These are phyloP conservation scores for Lagria hirta DNA, from an alignment of 2,888 invertebrate genomes.

Conservation along the genomic window DNA sequence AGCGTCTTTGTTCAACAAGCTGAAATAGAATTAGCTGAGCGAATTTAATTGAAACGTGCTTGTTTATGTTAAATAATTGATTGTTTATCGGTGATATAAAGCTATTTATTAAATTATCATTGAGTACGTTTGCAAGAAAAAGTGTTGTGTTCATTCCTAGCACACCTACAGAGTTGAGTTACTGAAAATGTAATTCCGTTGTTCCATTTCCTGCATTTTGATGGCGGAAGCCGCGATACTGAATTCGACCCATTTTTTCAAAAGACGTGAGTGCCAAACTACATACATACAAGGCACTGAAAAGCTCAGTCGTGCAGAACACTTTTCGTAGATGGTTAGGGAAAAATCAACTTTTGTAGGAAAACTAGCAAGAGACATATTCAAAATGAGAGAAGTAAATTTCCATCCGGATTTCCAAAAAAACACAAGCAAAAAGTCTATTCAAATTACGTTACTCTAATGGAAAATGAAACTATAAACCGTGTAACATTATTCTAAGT, in stretches of 20 bases:
- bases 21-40: conserved; percentile 1
- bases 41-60: conserved; percentile 3
- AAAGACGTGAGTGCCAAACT: conserved; percentile 40
- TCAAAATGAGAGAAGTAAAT: no score
- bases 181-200: conserved; percentile 49
- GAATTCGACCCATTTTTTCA: conserved; percentile 40
- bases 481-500: no score
- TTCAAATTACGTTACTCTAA: no score
- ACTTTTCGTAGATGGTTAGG: no score
- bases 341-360: no score
- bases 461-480: no score
- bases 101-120: conserved; percentile 34
- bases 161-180: conserved; percentile 47
- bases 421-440: no score
- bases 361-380: no score
- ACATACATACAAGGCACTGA: conserved; percentile 38
- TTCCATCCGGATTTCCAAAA: no score
- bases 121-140: conserved; percentile 33
- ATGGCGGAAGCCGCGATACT: conserved; percentile 40
- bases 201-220: conserved; percentile 45
- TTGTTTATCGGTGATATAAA: conserved; percentile 14
- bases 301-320: conserved; percentile 44
- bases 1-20: conserved; percentile 8
- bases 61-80: conserved; percentile 12
- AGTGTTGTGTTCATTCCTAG: conserved; percentile 40